phyloP scores from a whole-genome alignment of 2,113 vertebrate species.

The Hassar affinis region DNA sequence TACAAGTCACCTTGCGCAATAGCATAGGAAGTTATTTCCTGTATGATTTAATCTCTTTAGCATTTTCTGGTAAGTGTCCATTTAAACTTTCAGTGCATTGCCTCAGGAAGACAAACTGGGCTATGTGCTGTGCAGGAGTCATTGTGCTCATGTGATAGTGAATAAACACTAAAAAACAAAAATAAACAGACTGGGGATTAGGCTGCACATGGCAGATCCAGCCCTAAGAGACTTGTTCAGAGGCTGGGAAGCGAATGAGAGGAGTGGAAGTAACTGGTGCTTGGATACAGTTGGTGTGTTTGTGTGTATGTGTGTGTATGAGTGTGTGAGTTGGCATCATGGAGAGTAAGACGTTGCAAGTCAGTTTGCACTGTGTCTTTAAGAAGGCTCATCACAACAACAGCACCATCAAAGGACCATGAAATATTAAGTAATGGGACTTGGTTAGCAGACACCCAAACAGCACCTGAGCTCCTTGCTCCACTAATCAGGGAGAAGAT shows the following conservation, averaged over 20 bases:
- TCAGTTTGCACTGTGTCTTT: constrained; percentile 59
- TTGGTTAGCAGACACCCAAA: constrained; percentile 64
- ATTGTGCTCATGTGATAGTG: constrained; percentile 7
- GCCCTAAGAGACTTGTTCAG: background rate
- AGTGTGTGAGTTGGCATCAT: constrained; percentile 5
- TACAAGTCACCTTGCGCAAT: background rate
- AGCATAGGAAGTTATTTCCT: background rate
- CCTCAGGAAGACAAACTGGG: background rate
- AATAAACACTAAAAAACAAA: background rate
- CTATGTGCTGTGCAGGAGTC: background rate
- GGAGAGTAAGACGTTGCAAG: constrained; percentile 34
- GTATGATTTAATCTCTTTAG: background rate
- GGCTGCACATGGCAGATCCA: background rate
- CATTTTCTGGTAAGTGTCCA: background rate
- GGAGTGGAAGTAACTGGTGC: background rate
- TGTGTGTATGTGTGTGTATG: constrained; percentile 10
- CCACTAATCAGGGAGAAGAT: constrained; percentile 27
- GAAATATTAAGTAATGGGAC: constrained; percentile 66
- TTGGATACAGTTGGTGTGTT: background rate
- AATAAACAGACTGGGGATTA: background rate
- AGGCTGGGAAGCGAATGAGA: background rate
- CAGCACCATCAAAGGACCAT: constrained; percentile 52
- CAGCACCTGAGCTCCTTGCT: constrained; percentile 49
- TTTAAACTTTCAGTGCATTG: background rate
- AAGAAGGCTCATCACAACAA: constrained; percentile 51